Base-by-base conservation (phyloP, 2,113 vertebrate genomes). In the Corvus moneduloides region DNA sequence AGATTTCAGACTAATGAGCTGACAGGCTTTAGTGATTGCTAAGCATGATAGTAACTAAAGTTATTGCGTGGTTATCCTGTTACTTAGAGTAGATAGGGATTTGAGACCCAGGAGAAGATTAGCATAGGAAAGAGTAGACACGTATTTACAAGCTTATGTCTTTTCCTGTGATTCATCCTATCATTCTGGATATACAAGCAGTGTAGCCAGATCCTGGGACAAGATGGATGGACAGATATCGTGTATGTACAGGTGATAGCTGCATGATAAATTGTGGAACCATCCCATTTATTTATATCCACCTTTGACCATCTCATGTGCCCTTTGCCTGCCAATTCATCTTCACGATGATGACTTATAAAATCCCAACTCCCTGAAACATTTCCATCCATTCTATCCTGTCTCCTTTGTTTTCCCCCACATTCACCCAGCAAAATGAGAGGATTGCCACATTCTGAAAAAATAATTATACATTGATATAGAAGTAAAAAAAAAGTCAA, bases 221-320 rank as follows among this genome's bases (percentile, higher is more conserved):
- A 96, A 97, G 95, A 95, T 76, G 93, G 89, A 96, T 97, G 84
- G 87, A 95, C 52, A 92, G 86, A 94, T 96, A 96, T 39, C 2
- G 2, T 44, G 26, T 87, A 68, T 17, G 49, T 73, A 46, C 11
- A 46, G 58, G 62, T 5, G 87, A 96, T 85, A 93, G 81, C 89
- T 49, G 46, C 41, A 35, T 82, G 89, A 96, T 87, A 91, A 96
- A 96, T 79, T 69, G 74, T 64, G 33, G 71, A 91, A 91, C 35
- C 11, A 84, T 83, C 66, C 21, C 84, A 69, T 66, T 94, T 96
- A 95, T 94, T 95, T 97, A 96, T 91, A 87, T 48, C 87, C 94
- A 96, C 94, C 94, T 96, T 96, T 97, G 96, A 96, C 94, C 90
- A 84, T 16, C 73, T 94, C 80, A 72, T 43, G 64, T 92, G 83